Base-by-base conservation (phyloP, 2,888 invertebrate species). In the Papilio demoleus region DNA sequence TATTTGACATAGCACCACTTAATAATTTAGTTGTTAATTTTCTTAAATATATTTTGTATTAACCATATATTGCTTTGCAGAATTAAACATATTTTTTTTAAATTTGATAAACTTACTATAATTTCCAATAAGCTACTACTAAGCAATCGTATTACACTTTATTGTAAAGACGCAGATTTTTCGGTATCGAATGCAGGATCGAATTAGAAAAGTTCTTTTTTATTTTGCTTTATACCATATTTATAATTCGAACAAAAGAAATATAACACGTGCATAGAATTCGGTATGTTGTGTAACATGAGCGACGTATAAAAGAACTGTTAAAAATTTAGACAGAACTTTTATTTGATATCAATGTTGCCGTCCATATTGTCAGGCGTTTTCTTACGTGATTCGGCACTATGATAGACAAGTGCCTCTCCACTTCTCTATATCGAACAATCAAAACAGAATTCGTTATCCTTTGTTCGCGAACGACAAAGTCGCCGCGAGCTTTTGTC, bases 371-470 rank as follows among this genome's bases (percentile, higher is more conserved):
- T 83, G 78, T 81, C 77, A 50, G 76, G 72, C 75, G 72, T 76
- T 79, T 81, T 80, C 76, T 72, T 76, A 78, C 77, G 75, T 81
- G 81, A 85, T 80, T 84, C 82, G 81, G 74, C 82, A 81, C 79
- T 81, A 81, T 82, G 76, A 75, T 73, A 78, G 74, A 83, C 80
- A 87, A 88, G 85, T 86, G 83, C 38, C 79, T 82, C 81, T 83
- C 79, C 81, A 81, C 84, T 83, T 82, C 86, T 81, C 77, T 31
- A 74, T 86, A 88, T 88, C 87, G 83, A 83, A 88, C 82, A 85
- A 88, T 90, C 88, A 90, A 88, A 89, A 89, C 81, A 89, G 77
- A 84, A 81, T 81, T 79, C 76, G 78, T 81, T 78, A 79, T 76
- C 77, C 81, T 79, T 83, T 87, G 74, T 85, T 67, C 50, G 47